Evolutionary conservation across 1,140 invertebrate genomes (phyloP).

Genomic region (Epicauta chinensis): DNA sequence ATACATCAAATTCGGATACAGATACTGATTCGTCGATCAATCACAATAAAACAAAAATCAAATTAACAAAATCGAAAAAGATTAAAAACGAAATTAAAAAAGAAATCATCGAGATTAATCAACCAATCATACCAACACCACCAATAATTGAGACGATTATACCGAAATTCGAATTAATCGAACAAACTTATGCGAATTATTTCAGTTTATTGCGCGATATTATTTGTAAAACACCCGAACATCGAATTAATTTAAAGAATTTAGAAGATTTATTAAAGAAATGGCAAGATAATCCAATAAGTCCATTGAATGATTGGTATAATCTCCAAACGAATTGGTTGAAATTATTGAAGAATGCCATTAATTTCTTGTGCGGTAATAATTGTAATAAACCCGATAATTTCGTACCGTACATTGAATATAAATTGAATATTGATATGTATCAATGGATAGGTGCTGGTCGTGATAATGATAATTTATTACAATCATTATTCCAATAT

Average conservation of each 20-base stretch:
- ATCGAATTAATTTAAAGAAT: conserved; percentile 65
- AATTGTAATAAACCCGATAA: conserved; percentile 76
- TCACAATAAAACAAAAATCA: conserved; percentile 25
- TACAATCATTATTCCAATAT: conserved; percentile 65
- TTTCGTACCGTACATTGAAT: conserved; percentile 90
- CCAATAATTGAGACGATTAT: conserved; percentile 35
- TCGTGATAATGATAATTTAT: conserved; percentile 76
- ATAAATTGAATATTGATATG: conserved; percentile 62
- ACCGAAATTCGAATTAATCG: conserved; percentile 50
- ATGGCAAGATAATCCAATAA: conserved; percentile 77
- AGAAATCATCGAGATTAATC: conserved; percentile 8
- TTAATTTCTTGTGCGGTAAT: conserved; percentile 84
- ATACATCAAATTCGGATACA: conserved; percentile 35
- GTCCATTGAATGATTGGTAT: conserved; percentile 75
- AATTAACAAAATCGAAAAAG: conserved; percentile 15
- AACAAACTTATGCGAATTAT: conserved; percentile 75
- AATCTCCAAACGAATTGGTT: conserved; percentile 67
- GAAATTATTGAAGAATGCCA: conserved; percentile 66
- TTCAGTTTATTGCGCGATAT: conserved; percentile 75
- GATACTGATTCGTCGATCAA: conserved; percentile 37
- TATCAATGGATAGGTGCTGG: conserved; percentile 97
- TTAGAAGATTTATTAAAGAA: conserved; percentile 68
- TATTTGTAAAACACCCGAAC: conserved; percentile 74
- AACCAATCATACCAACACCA: not conserved
- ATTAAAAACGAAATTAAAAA: conserved; percentile 3